A percentile compares a stretch with the other conserved stretches of the same genome.
Evolutionary conservation across 2,797 vertebrate genomes (phyloP).

Genomic region (Pangasius djambal): DNA sequence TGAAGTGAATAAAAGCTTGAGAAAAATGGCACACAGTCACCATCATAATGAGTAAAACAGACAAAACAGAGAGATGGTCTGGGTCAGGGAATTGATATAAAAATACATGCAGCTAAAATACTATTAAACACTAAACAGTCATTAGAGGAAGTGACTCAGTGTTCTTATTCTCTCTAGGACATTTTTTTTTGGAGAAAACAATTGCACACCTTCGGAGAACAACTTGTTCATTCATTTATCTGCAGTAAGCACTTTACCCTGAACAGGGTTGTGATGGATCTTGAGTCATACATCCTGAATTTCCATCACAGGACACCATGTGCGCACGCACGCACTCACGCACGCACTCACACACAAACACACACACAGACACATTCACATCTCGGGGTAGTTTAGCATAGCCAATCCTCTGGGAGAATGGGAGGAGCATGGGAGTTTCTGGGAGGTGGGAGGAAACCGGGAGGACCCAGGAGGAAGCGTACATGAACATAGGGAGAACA

Average conservation of each 20-base stretch:
- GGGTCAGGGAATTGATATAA: not conserved
- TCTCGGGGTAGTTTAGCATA: not conserved
- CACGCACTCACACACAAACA: not conserved
- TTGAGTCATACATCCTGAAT: not conserved
- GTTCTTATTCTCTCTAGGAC: not conserved
- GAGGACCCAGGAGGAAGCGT: not conserved
- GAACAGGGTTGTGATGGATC: not conserved
- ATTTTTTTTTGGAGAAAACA: not conserved
- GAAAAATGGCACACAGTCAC: not conserved
- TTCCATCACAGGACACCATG: not conserved
- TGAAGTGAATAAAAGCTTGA: not conserved
- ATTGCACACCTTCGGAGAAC: not conserved
- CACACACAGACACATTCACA: not conserved
- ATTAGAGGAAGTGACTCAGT: slow-evolving; percentile 7
- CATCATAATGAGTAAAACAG: not conserved
- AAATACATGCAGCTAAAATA: not conserved
- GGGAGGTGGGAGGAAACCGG: not conserved
- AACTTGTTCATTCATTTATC: not conserved
- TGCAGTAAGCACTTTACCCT: not conserved
- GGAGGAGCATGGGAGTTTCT: not conserved
- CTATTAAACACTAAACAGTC: not conserved
- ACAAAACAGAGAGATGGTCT: too few relatives aligned
- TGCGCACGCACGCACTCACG: not conserved
- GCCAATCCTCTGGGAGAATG: not conserved
- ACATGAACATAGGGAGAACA: not conserved